Percentiles rank a stretch among this genome's conserved stretches.
Conservation (phyloP, 2,888 invertebrate species). For the Drosophila melanosoma region DNA sequence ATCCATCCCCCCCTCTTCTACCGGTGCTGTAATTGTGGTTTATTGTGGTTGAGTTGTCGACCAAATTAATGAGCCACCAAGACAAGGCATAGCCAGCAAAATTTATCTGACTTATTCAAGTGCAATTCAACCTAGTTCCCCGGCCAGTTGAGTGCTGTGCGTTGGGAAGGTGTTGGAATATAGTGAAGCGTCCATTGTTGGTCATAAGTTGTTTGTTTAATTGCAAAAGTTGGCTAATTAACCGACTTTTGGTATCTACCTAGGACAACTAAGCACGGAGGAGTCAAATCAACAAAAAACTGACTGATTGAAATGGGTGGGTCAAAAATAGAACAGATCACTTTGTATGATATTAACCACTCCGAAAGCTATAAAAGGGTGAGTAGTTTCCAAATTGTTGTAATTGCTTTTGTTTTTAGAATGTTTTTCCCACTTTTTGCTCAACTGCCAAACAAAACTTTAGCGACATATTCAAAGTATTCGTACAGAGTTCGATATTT, state of each 20-base stretch:
- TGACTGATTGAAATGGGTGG: background rate
- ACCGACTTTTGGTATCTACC: conserved; percentile 23
- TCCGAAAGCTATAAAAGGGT: background rate
- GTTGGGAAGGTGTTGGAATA: background rate
- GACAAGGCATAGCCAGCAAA: conserved; percentile 15
- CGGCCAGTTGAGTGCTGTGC: background rate
- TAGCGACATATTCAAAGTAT: conserved; percentile 13
- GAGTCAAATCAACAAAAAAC: background rate
- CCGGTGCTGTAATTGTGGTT: conserved; percentile 22
- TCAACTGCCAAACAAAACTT: conserved; percentile 42
- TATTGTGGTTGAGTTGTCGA: conserved; percentile 43
- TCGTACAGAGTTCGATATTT: conserved; percentile 26
- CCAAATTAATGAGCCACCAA: conserved; percentile 43
- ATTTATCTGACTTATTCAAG: conserved; percentile 44
- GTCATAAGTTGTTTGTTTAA: conserved; percentile 18
- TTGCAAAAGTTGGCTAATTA: conserved; percentile 68
- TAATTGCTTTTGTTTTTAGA: conserved; percentile 35
- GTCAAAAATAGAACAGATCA: background rate
- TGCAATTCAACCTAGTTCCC: conserved; percentile 15
- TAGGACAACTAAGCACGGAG: background rate
- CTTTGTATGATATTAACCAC: background rate
- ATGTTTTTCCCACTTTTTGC: conserved; percentile 65
- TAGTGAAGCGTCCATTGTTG: background rate
- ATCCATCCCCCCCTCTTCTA: background rate
- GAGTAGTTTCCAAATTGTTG: background rate